Conservation (phyloP, 1,140 invertebrate genomes). For the Planococcus citri region DNA sequence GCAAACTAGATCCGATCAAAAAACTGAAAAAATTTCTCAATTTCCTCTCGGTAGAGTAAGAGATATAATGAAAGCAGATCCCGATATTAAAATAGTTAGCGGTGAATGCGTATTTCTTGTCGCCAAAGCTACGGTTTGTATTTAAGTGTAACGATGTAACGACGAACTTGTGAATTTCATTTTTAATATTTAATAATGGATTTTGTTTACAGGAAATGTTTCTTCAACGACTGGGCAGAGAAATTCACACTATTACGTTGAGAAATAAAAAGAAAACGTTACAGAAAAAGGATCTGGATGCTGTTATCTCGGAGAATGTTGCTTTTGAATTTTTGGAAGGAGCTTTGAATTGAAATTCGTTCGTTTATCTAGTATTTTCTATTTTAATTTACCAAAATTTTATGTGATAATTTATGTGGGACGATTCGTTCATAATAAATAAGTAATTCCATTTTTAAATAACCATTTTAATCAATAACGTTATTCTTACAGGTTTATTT, state of each 20-base stretch:
- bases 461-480: not conserved
- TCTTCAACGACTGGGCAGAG: not conserved
- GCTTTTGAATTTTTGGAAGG: constrained; percentile 23
- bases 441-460: not conserved
- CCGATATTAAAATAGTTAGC: constrained; percentile 22
- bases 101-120: constrained; percentile 21
- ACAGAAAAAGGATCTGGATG: constrained; percentile 21
- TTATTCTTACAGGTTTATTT: not conserved
- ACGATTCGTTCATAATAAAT: not conserved
- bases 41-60: constrained; percentile 23
- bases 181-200: not conserved
- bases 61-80: constrained; percentile 25
- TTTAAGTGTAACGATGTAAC: too few species aligned
- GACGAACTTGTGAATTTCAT: too few species aligned
- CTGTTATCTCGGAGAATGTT: constrained; percentile 16
- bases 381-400: not conserved
- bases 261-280: constrained; percentile 23
- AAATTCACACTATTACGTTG: not conserved
- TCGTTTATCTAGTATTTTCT: not conserved
- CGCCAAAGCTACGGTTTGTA: constrained; percentile 24
- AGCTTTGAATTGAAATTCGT: constrained; percentile 22
- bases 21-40: constrained; percentile 1
- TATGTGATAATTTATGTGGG: not conserved
- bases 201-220: constrained; percentile 6
- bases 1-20: not conserved